Percentiles rank a stretch among this genome's conserved stretches.
phyloP scores from a whole-genome alignment of 2,113 vertebrate species.

The Butorides virescens region DNA sequence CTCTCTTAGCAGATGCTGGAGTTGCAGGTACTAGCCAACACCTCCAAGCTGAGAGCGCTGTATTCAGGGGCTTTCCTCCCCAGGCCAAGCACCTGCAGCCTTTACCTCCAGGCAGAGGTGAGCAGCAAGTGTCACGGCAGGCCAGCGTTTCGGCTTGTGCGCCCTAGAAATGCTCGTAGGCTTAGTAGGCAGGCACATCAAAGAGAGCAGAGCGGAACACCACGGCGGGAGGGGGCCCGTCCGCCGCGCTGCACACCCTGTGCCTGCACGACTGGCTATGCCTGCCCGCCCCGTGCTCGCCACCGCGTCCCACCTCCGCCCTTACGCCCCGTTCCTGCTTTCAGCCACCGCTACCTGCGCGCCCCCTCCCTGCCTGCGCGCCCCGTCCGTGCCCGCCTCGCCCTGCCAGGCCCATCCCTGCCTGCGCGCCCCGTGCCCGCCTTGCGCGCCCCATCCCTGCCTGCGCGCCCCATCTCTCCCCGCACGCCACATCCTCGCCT shows the following conservation, averaged over 20 bases:
- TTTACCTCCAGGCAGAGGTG: background rate
- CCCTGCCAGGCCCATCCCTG: background rate
- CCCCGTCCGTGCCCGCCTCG: no score
- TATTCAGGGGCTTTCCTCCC: background rate
- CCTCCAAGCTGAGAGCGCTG: background rate
- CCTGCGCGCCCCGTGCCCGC: no score
- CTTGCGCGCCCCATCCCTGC: background rate
- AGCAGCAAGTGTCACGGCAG: background rate
- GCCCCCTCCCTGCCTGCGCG: no score
- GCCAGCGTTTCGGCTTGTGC: background rate
- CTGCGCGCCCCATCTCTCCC: no score
- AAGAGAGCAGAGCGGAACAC: background rate
- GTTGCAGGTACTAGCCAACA: background rate
- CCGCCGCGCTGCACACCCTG: background rate
- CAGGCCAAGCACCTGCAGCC: background rate
- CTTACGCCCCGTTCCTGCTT: fast-evolving
- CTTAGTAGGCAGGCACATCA: fast-evolving
- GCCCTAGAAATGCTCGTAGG: background rate
- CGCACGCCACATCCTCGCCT: no score
- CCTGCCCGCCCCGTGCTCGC: background rate
- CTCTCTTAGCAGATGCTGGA: background rate
- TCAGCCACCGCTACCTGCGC: fast-evolving
- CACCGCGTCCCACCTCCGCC: background rate
- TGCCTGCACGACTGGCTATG: background rate
- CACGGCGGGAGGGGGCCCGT: fast-evolving